Percentiles rank a stretch among this genome's conserved stretches.
Conservation (phyloP, 2,888 invertebrate genomes). For the Dicyrtoma fusca region DNA sequence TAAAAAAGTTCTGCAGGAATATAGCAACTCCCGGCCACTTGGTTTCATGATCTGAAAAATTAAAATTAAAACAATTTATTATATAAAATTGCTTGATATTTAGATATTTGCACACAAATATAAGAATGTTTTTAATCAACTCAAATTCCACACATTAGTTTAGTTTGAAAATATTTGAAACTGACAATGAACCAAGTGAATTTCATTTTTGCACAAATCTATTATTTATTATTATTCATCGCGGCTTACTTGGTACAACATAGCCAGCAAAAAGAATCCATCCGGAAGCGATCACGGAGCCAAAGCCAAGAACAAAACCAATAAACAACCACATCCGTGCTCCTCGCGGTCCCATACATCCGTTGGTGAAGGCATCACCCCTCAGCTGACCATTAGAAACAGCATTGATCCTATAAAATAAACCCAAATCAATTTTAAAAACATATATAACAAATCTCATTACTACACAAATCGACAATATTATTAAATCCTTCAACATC, state of each 20-base stretch:
- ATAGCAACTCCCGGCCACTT: conserved; percentile 85
- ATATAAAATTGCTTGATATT: too few relatives aligned
- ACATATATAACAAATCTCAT: neutral
- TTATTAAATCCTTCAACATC: too few relatives aligned
- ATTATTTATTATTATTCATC: neutral
- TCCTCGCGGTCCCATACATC: conserved; percentile 83
- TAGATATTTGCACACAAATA: too few relatives aligned
- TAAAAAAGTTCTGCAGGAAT: conserved; percentile 91
- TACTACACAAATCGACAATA: too few relatives aligned
- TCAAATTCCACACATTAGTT: too few relatives aligned
- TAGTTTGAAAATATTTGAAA: too few relatives aligned
- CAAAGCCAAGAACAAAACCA: conserved; percentile 96
- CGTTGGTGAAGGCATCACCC: conserved; percentile 80
- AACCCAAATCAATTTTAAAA: neutral
- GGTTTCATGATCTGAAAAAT: neutral
- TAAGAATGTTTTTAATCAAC: too few relatives aligned
- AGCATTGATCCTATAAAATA: conserved; percentile 75
- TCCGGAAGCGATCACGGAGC: conserved; percentile 90
- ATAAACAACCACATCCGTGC: conserved; percentile 93
- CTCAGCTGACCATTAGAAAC: conserved; percentile 93
- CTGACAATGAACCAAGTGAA: too few relatives aligned
- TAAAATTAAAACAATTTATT: too few relatives aligned
- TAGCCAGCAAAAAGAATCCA: conserved; percentile 94
- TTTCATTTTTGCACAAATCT: too few relatives aligned
- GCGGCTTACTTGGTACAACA: conserved; percentile 60